Evolutionary conservation across 2,113 vertebrate species (phyloP), one percentile per base, ranked within the genome.

Genomic region (Ploceus nigricollis): DNA sequence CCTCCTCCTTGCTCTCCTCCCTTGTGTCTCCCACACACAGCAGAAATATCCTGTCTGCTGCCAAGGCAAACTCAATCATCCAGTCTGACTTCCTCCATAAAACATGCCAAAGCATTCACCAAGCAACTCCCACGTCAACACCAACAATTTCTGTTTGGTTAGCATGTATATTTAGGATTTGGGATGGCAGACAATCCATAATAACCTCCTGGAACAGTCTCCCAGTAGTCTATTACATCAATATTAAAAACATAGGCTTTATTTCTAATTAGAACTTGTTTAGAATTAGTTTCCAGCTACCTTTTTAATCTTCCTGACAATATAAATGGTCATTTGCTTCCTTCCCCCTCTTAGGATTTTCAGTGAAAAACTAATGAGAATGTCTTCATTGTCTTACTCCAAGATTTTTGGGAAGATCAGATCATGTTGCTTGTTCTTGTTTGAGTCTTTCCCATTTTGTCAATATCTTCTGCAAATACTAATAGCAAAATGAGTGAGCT

Each of bases 1-100:
- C 48, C 25, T 63, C 63, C 6, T 11, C 15, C 50, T 72, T 64
- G 35, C 40, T 78, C 33, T 69, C 30, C 25, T 93, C 40, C 37
- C 25, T 45, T 40, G 10, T 35, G 30, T 83, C 66, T 96, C 90
- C 79, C 85, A 94, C 85, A 86, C 78, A 56, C 35, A 77, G 66
- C 54, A 95, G 92, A 90, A 95, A 87, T 87, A 91, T 51, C 87
- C 30, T 11, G 27, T 70, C 54, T 0, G 0, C 82, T 93, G 93
- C 92, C 82, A 92, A 94, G 83, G 61, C 51, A 94, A 94, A 95
- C 86, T 94, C 10, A 19, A 79, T 95, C 87, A 96, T 94, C 93
- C 92, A 64, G 84, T 96, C 79, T 93, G 87, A 94, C 82, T 96
- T 97, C 87, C 79, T 66, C 64, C 79, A 75, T 86, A 90, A 89